phyloP scores from a whole-genome alignment of 2,797 vertebrate species.

The Schizopygopsis malacanthus region DNA sequence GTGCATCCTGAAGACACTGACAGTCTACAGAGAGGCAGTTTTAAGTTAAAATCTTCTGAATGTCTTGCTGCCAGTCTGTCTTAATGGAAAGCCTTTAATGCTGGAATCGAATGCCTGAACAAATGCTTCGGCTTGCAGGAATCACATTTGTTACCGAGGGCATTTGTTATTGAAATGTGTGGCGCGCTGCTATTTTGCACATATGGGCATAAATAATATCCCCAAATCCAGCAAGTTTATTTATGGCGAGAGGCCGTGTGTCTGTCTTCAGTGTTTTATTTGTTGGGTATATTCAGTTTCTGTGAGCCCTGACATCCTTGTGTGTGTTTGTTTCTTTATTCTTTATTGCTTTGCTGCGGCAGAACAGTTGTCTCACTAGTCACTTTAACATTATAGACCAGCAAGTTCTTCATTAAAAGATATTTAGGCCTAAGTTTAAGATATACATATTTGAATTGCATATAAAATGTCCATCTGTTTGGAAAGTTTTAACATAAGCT shows the following conservation, averaged over 20 bases:
- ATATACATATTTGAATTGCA: not conserved
- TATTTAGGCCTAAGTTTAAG: not conserved
- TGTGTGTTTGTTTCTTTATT: slow-evolving; percentile 32
- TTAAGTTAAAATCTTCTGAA: slow-evolving; percentile 49
- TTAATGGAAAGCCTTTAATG: slow-evolving; percentile 56
- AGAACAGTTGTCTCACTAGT: slow-evolving; percentile 31
- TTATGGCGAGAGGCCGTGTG: slow-evolving; percentile 46
- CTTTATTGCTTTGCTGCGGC: slow-evolving; percentile 42
- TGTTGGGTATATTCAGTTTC: slow-evolving; percentile 39
- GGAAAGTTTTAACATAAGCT: not conserved
- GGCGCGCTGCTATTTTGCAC: slow-evolving; percentile 58
- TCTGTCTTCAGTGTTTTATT: slow-evolving; percentile 52
- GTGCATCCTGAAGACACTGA: slow-evolving; percentile 39
- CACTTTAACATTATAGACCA: slow-evolving; percentile 5
- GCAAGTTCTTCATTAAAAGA: not conserved
- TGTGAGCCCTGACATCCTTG: slow-evolving; percentile 25
- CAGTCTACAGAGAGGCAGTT: slow-evolving; percentile 18
- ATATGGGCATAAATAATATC: slow-evolving; percentile 60
- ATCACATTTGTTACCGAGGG: slow-evolving; percentile 54
- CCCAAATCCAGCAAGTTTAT: slow-evolving; percentile 55
- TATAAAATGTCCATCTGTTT: not conserved
- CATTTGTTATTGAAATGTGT: slow-evolving; percentile 59
- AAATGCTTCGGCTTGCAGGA: slow-evolving; percentile 59
- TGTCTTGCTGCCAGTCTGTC: slow-evolving; percentile 46
- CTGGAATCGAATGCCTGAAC: slow-evolving; percentile 50